A percentile compares a stretch with the other conserved stretches of the same genome.
Evolutionary conservation across 2,797 vertebrate species (phyloP).

Genomic region (Ceyx erithaca): DNA sequence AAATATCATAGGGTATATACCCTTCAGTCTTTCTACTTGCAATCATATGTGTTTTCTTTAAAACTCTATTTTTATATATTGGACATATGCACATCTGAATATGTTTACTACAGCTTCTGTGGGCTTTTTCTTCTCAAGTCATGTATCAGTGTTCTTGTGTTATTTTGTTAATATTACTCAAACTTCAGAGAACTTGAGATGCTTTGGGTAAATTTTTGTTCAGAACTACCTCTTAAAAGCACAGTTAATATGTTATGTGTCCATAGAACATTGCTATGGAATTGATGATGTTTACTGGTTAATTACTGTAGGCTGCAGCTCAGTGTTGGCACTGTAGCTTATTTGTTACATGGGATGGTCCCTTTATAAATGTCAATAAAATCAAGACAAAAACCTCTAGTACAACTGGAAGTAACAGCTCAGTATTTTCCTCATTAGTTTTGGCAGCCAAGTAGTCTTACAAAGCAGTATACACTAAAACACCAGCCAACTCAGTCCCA

Average conservation of each 20-base stretch:
- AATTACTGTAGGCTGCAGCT: conserved; percentile 68
- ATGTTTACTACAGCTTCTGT: background rate
- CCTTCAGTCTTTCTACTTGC: background rate
- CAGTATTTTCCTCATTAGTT: conserved; percentile 69
- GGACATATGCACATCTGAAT: background rate
- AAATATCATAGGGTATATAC: background rate
- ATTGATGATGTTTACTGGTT: conserved; percentile 70
- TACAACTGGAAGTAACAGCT: conserved; percentile 68
- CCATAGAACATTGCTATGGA: background rate
- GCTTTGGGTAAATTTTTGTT: background rate
- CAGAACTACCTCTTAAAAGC: background rate
- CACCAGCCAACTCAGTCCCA: conserved; percentile 60
- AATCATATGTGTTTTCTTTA: background rate
- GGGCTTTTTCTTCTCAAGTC: background rate
- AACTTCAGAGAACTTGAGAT: background rate
- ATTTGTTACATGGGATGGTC: conserved; percentile 61
- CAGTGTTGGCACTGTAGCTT: conserved; percentile 57
- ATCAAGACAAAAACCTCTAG: conserved; percentile 67
- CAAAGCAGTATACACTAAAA: conserved; percentile 34
- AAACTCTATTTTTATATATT: background rate
- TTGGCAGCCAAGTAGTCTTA: conserved; percentile 60
- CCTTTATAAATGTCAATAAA: conserved; percentile 77
- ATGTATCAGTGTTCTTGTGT: background rate
- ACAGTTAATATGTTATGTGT: background rate
- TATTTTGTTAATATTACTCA: background rate